phyloP scores from a whole-genome alignment of 2,113 vertebrate species.

The Myotis lucifugus region DNA sequence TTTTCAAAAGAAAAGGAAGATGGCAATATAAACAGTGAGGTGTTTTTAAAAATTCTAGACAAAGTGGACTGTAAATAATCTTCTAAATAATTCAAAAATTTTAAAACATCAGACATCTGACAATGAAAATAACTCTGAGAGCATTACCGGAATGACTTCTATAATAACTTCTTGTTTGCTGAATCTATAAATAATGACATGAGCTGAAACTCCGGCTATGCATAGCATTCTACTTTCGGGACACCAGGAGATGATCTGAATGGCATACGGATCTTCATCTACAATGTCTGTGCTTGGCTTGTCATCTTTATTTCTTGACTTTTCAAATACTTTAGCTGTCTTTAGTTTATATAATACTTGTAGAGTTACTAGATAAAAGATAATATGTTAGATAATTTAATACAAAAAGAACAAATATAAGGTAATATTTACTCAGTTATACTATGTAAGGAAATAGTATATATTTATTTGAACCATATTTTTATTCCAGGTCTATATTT shows the following conservation, averaged over 20 bases:
- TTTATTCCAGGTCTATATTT: constrained; percentile 26
- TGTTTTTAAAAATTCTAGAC: constrained; percentile 30
- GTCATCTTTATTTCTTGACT: constrained; percentile 94
- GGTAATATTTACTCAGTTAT: constrained; percentile 23
- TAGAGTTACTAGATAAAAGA: constrained; percentile 91
- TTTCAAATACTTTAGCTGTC: constrained; percentile 99
- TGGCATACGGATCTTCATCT: constrained; percentile 98
- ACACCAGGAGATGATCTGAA: constrained; percentile 98
- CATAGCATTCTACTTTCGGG: constrained; percentile 97
- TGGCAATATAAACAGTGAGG: not conserved
- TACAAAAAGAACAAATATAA: not conserved
- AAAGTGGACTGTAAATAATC: not conserved
- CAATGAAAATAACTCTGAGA: not conserved
- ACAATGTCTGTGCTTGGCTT: constrained; percentile 93
- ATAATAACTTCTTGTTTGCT: constrained; percentile 97
- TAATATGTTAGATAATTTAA: constrained; percentile 63
- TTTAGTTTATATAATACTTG: constrained; percentile 99
- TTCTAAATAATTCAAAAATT: not conserved
- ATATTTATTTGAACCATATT: not conserved
- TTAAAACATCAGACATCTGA: not conserved
- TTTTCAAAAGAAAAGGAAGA: constrained; percentile 30
- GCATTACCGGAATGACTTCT: constrained; percentile 94
- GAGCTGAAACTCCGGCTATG: constrained; percentile 96
- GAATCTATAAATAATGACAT: constrained; percentile 97
- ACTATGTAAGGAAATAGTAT: not conserved